Base-by-base conservation (phyloP, 2,797 vertebrate genomes). In the Eremophila alpestris region DNA sequence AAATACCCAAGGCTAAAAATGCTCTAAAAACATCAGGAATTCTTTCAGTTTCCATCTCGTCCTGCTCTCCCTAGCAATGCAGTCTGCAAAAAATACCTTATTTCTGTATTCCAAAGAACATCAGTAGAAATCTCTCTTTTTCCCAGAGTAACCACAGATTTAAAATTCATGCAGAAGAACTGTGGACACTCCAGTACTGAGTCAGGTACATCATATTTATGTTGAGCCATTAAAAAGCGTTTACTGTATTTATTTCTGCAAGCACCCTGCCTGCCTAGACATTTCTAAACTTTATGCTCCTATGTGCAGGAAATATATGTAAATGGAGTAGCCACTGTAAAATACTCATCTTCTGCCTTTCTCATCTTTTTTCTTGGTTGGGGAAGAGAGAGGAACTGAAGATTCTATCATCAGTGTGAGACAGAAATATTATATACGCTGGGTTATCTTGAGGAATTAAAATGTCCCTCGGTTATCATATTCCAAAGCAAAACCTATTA, bases 401-500 rank as follows among this genome's bases (percentile, higher is more conserved):
- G 74, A 87, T 63, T 78, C 67, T 87, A 91, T 75, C 80, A 70
- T 3, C 59, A 60, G 55, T 82, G 88, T 74, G 67, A 93, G 74
- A 88, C 24, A 94, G 93, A 95, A 95, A 90, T 94, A 84, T 88
- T 93, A 88, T 54, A 46, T 81, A 82, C 0, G 0, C 55, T 67
- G 59, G 41, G 67, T 86, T 97, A 88, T 83, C 95, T 30, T n/a
- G 38, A 95, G 89, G 48, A 95, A 95, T 93, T 95, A 90, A 96
- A 94, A 76, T 51, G 85, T 96, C 95, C 93, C 95, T 87, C 7
- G 86, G 91, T 96, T 96, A 94, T 83, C 93, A 64, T 94, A 93
- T 92, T 95, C 89, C 77, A 86, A 94, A 95, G 89, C 70, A 95
- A 95, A 96, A 94, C 83, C 73, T 93, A 86, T 93, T 95, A 93